These are phyloP conservation scores for Bolborhynchus lineola DNA, from an alignment of 2,113 vertebrate species.

Conservation along the genomic window DNA sequence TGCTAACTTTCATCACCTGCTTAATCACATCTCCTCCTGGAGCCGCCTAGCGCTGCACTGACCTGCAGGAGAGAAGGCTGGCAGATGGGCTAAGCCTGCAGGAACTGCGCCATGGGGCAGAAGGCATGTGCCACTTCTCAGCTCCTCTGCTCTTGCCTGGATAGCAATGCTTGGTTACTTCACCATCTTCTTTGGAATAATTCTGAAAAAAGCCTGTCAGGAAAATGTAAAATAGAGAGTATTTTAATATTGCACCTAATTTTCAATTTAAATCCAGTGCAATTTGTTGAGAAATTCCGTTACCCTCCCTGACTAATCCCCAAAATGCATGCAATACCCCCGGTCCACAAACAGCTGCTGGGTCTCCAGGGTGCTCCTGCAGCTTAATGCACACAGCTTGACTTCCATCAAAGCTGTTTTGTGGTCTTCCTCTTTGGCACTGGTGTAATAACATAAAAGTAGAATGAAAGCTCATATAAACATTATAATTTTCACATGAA, in stretches of 20 bases:
- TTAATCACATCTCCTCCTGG: background rate
- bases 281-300: background rate
- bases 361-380: background rate
- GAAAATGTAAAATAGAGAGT: background rate
- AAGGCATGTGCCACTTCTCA: background rate
- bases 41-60: background rate
- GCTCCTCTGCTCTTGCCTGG: background rate
- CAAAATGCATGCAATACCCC: background rate
- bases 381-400: background rate
- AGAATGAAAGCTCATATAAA: background rate
- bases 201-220: background rate
- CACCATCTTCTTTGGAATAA: background rate
- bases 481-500: background rate
- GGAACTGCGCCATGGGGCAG: accelerated
- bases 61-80: background rate
- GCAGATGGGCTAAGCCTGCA: background rate
- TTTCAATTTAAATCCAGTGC: background rate
- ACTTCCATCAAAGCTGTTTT: background rate
- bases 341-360: background rate
- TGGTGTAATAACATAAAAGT: background rate
- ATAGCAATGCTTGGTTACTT: background rate
- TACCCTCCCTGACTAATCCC: background rate
- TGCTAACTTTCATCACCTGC: background rate
- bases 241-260: background rate
- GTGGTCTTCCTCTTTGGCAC: background rate